Evolutionary conservation across 1,140 invertebrate genomes (phyloP), one percentile per base, ranked within the genome.

Genomic region (Lepeophtheirus salmonis): DNA sequence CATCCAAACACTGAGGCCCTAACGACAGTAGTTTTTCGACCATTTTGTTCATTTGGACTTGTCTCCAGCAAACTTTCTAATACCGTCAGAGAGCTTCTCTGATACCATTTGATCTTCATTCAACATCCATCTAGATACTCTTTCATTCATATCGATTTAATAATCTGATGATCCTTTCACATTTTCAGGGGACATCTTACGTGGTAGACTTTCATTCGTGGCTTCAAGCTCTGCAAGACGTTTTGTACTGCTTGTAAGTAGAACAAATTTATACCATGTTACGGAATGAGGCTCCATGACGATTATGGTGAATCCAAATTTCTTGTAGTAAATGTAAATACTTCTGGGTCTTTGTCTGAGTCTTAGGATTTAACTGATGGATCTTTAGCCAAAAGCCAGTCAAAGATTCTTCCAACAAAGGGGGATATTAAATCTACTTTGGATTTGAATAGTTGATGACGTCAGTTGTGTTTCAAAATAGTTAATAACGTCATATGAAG

Each of bases 301-400:
- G 60, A 90, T 84, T 0, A 95, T 99, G 71, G 92, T 89, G 73
- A 97, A 92, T 4, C 79, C 86, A 73, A 86, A 92, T 69, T 97
- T 97, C 71, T 99, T 99, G 74, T 97, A 99, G 70, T 99, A 99
- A 71, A 97, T 97, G 74, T 91, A 99, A 62, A 99, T 96, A 97
- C 90, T 23, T 91, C 95, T 16, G 95, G 95, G 74, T 98, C 95
- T 62, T 96, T 83, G 23, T 81, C 75, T 0, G 82, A 76, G 64
- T 83, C 79, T 69, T 81, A 98, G 0, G 76, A 74, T 66, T 95
- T 96, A 64, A 83, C 76, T 49, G 80, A 82, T 12, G 86, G 88
- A 66, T 96, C 76, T 51, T 78, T 76, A 52, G 72, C 70, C 60
- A 76, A 75, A 75, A 74, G 88, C 92, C 92, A 98, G 74, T 98